Conservation (phyloP, 2,888 invertebrate species). For the Synanthedon myopaeformis region DNA sequence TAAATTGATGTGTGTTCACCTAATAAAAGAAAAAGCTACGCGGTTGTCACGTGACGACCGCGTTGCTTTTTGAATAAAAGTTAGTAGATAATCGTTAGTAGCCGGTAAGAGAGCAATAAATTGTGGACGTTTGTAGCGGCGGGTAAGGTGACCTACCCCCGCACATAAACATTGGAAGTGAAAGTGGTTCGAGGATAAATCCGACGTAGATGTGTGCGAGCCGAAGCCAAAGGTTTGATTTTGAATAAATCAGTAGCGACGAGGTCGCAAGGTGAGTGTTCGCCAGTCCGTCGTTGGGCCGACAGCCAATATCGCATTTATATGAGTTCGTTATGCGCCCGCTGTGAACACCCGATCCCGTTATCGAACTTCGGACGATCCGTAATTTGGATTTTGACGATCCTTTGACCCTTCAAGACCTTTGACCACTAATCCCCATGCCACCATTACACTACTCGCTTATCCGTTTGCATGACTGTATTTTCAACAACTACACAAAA, state of each 20-base stretch:
- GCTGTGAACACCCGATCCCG: conserved; percentile 19
- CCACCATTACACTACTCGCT: not conserved
- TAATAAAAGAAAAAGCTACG: no score
- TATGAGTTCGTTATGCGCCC: conserved; percentile 37
- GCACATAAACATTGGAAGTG: conserved; percentile 20
- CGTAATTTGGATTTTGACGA: conserved; percentile 27
- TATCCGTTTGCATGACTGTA: not conserved
- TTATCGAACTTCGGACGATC: conserved; percentile 25
- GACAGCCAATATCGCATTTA: conserved; percentile 39
- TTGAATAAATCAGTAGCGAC: conserved; percentile 39
- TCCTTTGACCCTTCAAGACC: conserved; percentile 21
- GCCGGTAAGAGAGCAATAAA: not conserved
- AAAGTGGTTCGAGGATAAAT: conserved; percentile 25
- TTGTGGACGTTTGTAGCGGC: not conserved
- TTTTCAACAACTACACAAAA: not conserved
- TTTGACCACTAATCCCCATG: conserved; percentile 15
- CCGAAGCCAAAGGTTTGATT: conserved; percentile 22
- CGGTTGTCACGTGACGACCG: no score
- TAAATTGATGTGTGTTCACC: no score
- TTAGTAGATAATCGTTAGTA: not conserved
- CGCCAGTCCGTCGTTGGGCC: conserved; percentile 10
- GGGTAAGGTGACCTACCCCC: conserved; percentile 3
- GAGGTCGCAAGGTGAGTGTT: conserved; percentile 30
- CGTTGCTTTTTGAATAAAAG: not conserved
- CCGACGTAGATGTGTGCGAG: conserved; percentile 21